Base-by-base conservation (phyloP, 2,113 vertebrate genomes). In the Dendropsophus ebraccatus region DNA sequence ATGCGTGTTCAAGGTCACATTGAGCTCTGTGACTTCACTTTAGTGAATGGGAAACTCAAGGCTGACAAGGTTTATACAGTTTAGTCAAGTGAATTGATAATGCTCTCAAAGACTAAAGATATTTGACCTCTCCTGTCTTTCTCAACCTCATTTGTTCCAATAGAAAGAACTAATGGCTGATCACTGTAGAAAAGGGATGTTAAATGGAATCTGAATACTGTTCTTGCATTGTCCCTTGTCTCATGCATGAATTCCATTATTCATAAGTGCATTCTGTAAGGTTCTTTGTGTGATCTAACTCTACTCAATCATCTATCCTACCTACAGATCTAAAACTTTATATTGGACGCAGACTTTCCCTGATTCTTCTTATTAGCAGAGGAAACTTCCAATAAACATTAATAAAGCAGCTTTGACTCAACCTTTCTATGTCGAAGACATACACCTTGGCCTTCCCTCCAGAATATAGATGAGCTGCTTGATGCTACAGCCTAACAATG, bases 31-130 rank as follows among this genome's bases (percentile, higher is more conserved):
- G 49, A 72, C 35, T 72, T 69, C 35, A 58, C 32, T 72, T 50
- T 45, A 70, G 65, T 80, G 17, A 76, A 37, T 37, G 13, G 32
- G 2, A 45, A 79, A 58, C 65, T 47, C 58, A 79, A 58, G 52
- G 17, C 50, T 86, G 77, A 86, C 84, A 86, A 58, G 58, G 62
- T 77, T 47, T 80, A 16, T 25, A 80, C 32, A 47, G 76, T 86
- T 77, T 81, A 86, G 65, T 81, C 84, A 86, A 58, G 76, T 86
- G 84, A 86, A 69, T 35, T 73, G 35, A 72, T 73, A 86, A 69
- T 25, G 45, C 65, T 58, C 54, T 21, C 76, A 37, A 56, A 78
- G 32, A 78, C 47, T 80, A 67, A 65, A 86, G 49, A 49, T 80
- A 65, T 86, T 54, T 86, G 62, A 80, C 76, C 76, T 56, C 76